Conservation (phyloP, 2,113 vertebrate species). For the Bubalus kerabau region DNA sequence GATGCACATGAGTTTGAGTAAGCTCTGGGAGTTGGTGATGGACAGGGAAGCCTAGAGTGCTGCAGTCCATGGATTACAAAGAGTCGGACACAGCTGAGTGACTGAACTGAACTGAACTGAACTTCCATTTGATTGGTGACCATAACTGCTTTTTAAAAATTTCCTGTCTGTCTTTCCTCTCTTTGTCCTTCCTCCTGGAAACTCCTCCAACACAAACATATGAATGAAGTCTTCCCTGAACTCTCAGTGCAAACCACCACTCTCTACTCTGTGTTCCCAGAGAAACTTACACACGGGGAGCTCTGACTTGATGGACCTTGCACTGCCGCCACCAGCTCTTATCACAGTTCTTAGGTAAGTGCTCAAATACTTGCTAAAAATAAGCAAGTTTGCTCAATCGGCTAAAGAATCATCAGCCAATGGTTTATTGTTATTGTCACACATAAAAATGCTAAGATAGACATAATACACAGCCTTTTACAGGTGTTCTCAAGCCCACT, state of each 20-base stretch:
- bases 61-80: neutral
- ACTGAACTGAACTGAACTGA: neutral
- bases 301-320: neutral
- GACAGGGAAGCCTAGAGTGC: neutral
- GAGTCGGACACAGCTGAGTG: neutral
- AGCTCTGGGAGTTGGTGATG: neutral
- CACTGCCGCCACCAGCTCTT: neutral
- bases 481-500: constrained; percentile 56
- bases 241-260: neutral
- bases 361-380: neutral
- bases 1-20: neutral
- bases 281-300: neutral
- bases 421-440: constrained; percentile 75
- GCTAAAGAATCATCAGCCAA: constrained; percentile 73
- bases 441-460: constrained; percentile 71
- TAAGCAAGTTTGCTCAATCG: constrained; percentile 51
- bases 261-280: neutral
- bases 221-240: neutral
- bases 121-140: neutral
- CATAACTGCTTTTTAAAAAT: neutral
- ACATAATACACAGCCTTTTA: constrained; percentile 60
- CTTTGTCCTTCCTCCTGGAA: neutral
- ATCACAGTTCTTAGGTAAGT: neutral
- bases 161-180: neutral
- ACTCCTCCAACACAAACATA: neutral